phyloP scores from a whole-genome alignment of 2,888 invertebrate species.

The Andrena hattorfiana region DNA sequence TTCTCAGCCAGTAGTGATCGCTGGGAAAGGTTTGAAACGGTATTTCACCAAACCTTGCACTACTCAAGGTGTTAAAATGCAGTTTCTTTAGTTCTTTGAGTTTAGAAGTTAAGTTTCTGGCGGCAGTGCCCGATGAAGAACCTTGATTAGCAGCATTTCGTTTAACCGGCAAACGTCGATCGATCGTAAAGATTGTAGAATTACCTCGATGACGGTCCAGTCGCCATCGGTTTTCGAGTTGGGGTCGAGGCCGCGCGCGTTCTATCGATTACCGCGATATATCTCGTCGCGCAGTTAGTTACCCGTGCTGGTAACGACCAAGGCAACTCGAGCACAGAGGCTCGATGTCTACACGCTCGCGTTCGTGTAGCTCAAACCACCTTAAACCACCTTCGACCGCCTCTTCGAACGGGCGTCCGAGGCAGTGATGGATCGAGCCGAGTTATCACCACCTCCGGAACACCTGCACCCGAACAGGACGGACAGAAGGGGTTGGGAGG shows the following conservation, averaged over 20 bases:
- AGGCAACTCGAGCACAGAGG: constrained; percentile 57
- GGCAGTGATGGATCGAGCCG: constrained; percentile 84
- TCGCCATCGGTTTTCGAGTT: constrained; percentile 65
- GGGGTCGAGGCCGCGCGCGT: constrained; percentile 64
- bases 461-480: constrained; percentile 69
- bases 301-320: constrained; percentile 52
- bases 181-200: constrained; percentile 16
- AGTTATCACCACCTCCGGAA: constrained; percentile 83
- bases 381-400: constrained; percentile 72
- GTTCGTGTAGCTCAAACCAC: constrained; percentile 62
- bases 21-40: too few species aligned
- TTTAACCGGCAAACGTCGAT: neutral
- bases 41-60: too few species aligned
- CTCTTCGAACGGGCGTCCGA: constrained; percentile 67
- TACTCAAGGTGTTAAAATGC: neutral
- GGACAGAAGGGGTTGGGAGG: constrained; percentile 52
- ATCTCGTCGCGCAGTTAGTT: constrained; percentile 63
- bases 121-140: neutral
- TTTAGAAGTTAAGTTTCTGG: too few species aligned
- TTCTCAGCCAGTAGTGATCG: too few species aligned
- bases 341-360: constrained; percentile 61
- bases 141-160: neutral
- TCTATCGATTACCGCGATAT: constrained; percentile 74
- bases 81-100: too few species aligned
- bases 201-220: constrained; percentile 49